Conservation (phyloP, 2,888 invertebrate species). For the Furcula furcula region DNA sequence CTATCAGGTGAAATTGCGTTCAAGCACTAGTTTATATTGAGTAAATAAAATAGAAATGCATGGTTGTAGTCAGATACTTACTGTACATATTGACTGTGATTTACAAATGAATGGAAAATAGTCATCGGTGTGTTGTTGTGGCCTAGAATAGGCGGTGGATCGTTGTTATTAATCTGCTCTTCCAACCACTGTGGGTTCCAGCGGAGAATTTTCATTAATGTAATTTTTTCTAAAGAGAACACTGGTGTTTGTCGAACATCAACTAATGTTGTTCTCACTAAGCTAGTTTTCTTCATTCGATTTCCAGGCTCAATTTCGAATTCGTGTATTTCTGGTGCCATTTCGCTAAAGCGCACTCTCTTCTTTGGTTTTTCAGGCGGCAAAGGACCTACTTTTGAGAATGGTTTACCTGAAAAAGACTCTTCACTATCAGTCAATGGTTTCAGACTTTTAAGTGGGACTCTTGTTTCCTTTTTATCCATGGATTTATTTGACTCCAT, state of each 20-base stretch:
- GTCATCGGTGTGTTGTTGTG: slow-evolving; percentile 69
- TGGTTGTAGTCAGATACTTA: too few relatives aligned
- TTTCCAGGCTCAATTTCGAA: slow-evolving; percentile 69
- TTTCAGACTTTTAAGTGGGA: slow-evolving; percentile 51
- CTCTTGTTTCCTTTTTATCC: slow-evolving; percentile 28
- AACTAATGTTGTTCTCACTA: slow-evolving; percentile 47
- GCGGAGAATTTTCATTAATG: slow-evolving; percentile 79
- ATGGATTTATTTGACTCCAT: slow-evolving; percentile 10
- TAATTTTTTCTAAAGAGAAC: slow-evolving; percentile 66
- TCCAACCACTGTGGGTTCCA: slow-evolving; percentile 87
- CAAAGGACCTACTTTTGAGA: slow-evolving; percentile 56
- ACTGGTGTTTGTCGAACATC: slow-evolving; percentile 50
- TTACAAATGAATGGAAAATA: slow-evolving; percentile 78
- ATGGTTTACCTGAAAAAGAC: slow-evolving; percentile 46
- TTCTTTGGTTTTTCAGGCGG: slow-evolving; percentile 48
- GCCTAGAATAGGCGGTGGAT: slow-evolving; percentile 80
- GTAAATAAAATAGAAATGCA: too few relatives aligned
- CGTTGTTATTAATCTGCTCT: slow-evolving; percentile 70
- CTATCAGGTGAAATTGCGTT: too few relatives aligned
- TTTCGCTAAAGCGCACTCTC: slow-evolving; percentile 56
- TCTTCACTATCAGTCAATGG: slow-evolving; percentile 45
- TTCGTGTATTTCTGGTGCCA: slow-evolving; percentile 38
- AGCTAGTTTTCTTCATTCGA: slow-evolving; percentile 59
- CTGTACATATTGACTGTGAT: slow-evolving; percentile 83
- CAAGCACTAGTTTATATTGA: too few relatives aligned